phyloP scores from a whole-genome alignment of 2,797 vertebrate species.

The Smutsia gigantea region DNA sequence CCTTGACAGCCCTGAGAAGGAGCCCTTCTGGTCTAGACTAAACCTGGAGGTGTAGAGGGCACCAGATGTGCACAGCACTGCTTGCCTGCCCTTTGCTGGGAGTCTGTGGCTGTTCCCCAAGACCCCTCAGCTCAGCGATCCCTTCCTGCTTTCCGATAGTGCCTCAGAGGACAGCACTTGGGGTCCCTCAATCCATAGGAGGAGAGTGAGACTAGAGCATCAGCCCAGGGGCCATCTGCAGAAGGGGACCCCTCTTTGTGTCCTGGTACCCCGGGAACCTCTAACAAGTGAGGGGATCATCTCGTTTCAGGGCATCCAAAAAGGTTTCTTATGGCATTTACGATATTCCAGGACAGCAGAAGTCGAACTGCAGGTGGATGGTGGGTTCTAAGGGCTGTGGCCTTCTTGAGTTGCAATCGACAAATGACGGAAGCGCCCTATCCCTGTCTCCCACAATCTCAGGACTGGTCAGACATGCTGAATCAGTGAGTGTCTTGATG shows the following conservation, averaged over 20 bases:
- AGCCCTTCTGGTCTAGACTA: neutral
- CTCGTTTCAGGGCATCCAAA: neutral
- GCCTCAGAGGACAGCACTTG: neutral
- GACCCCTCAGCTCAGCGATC: accelerated
- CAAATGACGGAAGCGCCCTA: neutral
- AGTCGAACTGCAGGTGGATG: neutral
- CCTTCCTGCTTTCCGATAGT: neutral
- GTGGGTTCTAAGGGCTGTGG: neutral
- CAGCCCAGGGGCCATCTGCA: neutral
- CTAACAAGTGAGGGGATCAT: neutral
- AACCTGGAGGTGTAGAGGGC: neutral
- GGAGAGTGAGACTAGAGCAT: neutral
- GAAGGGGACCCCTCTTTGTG: neutral
- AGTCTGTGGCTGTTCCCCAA: neutral
- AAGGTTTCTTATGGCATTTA: neutral
- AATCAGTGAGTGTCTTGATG: accelerated
- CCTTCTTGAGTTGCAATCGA: neutral
- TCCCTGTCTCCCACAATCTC: neutral
- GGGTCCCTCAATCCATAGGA: neutral
- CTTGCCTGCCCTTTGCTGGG: neutral
- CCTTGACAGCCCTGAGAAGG: neutral
- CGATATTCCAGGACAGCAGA: neutral
- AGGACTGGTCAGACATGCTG: neutral
- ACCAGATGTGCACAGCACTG: too few relatives aligned
- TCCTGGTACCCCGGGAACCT: neutral